phyloP scores from a whole-genome alignment of 2,888 invertebrate species.

The Lepidochitona cinerea region DNA sequence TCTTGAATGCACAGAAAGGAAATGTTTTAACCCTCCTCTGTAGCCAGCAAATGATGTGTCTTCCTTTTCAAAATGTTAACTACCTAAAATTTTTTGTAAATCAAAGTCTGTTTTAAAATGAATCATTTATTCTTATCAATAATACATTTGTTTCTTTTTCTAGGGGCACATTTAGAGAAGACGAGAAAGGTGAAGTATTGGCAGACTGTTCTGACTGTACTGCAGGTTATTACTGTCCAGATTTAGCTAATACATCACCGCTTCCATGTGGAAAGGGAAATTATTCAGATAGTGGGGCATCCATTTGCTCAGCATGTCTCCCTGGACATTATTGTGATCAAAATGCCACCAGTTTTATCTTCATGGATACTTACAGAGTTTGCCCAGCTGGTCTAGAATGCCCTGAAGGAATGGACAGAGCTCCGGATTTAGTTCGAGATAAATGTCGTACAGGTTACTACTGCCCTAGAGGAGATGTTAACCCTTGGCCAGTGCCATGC shows the following conservation, averaged over 20 bases:
- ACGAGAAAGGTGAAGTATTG: slow-evolving; percentile 48
- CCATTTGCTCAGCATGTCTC: slow-evolving; percentile 53
- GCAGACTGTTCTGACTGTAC: slow-evolving; percentile 54
- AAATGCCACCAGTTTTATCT: slow-evolving; percentile 56
- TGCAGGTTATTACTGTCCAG: slow-evolving; percentile 66
- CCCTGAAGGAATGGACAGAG: slow-evolving; percentile 55
- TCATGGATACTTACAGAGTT: slow-evolving; percentile 43
- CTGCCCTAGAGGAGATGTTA: slow-evolving; percentile 66
- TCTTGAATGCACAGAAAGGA: too few species aligned
- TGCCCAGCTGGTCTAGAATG: slow-evolving; percentile 64
- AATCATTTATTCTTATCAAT: too few species aligned
- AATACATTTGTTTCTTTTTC: slow-evolving; percentile 20
- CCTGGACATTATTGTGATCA: slow-evolving; percentile 63
- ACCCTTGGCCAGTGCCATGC: slow-evolving; percentile 63
- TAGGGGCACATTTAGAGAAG: slow-evolving; percentile 57
- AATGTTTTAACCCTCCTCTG: too few species aligned
- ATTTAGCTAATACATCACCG: slow-evolving; percentile 46
- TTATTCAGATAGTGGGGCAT: slow-evolving; percentile 59
- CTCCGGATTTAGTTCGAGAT: slow-evolving; percentile 54
- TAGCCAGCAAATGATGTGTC: too few species aligned
- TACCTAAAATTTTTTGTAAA: too few species aligned
- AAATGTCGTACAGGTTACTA: slow-evolving; percentile 63
- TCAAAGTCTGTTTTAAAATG: too few species aligned
- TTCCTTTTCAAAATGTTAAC: too few species aligned
- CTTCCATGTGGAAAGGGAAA: slow-evolving; percentile 63